A percentile compares a stretch with the other conserved stretches of the same genome.
Evolutionary conservation across 2,113 vertebrate genomes (phyloP).

Genomic region (Phasianus colchicus): DNA sequence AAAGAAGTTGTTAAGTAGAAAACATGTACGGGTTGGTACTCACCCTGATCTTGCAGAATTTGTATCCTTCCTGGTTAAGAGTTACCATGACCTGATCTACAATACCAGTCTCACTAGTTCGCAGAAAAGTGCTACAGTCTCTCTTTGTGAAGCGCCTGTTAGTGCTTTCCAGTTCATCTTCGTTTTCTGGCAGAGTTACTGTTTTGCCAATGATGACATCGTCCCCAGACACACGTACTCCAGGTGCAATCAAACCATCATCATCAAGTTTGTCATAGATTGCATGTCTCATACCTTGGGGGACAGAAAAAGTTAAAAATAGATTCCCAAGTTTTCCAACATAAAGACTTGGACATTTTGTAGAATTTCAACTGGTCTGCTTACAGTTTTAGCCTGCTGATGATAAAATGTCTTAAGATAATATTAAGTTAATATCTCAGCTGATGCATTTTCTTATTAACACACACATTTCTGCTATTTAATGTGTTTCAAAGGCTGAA

Average conservation of each 20-base stretch:
- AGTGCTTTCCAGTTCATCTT: conserved; percentile 94
- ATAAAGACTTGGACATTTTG: background rate
- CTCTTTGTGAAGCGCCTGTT: conserved; percentile 95
- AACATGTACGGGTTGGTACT: background rate
- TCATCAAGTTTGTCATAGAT: conserved; percentile 99
- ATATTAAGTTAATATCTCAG: background rate
- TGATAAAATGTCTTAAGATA: background rate
- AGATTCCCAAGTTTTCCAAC: background rate
- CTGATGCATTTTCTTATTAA: background rate
- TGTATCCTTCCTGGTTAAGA: conserved; percentile 98
- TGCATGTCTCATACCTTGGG: conserved; percentile 94
- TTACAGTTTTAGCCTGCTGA: background rate
- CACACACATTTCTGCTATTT: background rate
- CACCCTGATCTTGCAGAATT: conserved; percentile 99
- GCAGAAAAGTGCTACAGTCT: conserved; percentile 96
- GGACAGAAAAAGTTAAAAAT: background rate
- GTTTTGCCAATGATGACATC: conserved; percentile 99
- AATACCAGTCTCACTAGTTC: conserved; percentile 97
- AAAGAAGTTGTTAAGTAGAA: background rate
- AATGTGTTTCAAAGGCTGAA: background rate
- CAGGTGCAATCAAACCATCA: conserved; percentile 95
- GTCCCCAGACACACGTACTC: conserved; percentile 96
- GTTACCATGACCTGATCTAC: conserved; percentile 99
- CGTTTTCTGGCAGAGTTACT: conserved; percentile 94
- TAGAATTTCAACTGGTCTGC: background rate